Base-by-base conservation (phyloP, 2,797 vertebrate species). In the Pogoniulus pusillus region DNA sequence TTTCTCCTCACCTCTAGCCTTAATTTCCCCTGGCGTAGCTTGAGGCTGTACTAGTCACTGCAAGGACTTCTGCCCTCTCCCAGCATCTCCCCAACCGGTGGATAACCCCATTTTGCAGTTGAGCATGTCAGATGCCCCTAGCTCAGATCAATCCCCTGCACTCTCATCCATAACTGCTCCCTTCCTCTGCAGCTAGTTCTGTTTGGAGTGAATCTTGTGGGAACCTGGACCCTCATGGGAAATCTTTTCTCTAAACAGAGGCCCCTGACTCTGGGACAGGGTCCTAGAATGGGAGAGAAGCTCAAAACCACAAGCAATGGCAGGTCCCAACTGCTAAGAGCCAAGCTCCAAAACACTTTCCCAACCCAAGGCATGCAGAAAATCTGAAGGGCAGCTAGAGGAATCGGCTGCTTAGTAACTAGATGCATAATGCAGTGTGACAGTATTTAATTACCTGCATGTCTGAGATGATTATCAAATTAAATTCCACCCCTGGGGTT, bases 241-340 rank as follows among this genome's bases (percentile, higher is more conserved):
- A 32, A 85, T 29, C 7, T 55, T 8, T 59, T 49, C 30, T 74
- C 24, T 73, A 29, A 66, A 73, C 1, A 4, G 53, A 63, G n/a
- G 34, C 6, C 2, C 1, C 3, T 8, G 3, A 35, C 29, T 29
- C 30, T 7, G 6, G 10, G 6, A 58, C 49, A 12, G 6, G 16
- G 10, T 62, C 7, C 11, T 53, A 63, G 26, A 9, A 14, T 64
- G 39, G 18, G 27, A 85, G 22, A 71, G 7, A 70, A 7, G 23
- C 35, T 74, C 30, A 59, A 85, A 91, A 85, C 7, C 26, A 47
- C 34, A 16, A 1, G 16, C 9, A 35, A 6, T n/a, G 20, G 3
- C 54, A 64, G 6, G 29, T 49, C 27, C 27, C 16, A 29, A 4
- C 5, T n/a, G n/a, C n/a, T 60, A 63, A 39, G 5, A 64, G 10